Evolutionary conservation across 2,888 invertebrate genomes (phyloP).

Genomic region (Osmoderma eremita): DNA sequence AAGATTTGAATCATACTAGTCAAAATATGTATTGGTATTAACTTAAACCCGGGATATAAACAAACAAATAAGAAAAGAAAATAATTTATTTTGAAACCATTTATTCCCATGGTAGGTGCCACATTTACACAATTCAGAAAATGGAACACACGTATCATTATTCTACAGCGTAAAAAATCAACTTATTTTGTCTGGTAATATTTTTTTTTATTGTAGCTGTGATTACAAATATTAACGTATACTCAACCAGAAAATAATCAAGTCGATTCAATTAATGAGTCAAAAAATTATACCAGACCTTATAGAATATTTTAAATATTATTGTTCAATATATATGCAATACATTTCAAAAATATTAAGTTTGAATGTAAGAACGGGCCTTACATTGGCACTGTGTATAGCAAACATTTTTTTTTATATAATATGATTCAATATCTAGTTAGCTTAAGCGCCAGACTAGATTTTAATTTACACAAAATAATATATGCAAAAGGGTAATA

Average conservation of each 20-base stretch:
- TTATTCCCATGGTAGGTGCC: constrained; percentile 45
- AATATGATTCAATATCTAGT: constrained; percentile 45
- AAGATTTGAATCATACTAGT: no score
- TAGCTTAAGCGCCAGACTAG: constrained; percentile 47
- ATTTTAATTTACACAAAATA: constrained; percentile 45
- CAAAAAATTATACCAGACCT: constrained; percentile 38
- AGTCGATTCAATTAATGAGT: constrained; percentile 23
- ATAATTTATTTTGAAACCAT: constrained; percentile 42
- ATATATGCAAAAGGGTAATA: constrained; percentile 39
- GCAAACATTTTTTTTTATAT: constrained; percentile 43
- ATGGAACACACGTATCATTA: constrained; percentile 42
- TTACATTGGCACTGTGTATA: constrained; percentile 53
- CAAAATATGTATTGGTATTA: background rate
- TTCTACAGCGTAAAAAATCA: constrained; percentile 42
- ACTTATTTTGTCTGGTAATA: constrained; percentile 38
- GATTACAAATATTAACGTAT: background rate
- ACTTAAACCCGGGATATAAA: background rate
- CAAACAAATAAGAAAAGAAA: constrained; percentile 30
- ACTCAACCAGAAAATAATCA: constrained; percentile 20
- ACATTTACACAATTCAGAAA: constrained; percentile 44
- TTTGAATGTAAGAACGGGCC: constrained; percentile 49
- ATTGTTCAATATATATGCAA: constrained; percentile 37
- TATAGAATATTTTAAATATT: constrained; percentile 36
- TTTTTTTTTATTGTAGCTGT: constrained; percentile 11
- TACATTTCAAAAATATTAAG: constrained; percentile 43